Base-by-base conservation (phyloP, 2,113 vertebrate genomes). In the Hydropotes inermis region DNA sequence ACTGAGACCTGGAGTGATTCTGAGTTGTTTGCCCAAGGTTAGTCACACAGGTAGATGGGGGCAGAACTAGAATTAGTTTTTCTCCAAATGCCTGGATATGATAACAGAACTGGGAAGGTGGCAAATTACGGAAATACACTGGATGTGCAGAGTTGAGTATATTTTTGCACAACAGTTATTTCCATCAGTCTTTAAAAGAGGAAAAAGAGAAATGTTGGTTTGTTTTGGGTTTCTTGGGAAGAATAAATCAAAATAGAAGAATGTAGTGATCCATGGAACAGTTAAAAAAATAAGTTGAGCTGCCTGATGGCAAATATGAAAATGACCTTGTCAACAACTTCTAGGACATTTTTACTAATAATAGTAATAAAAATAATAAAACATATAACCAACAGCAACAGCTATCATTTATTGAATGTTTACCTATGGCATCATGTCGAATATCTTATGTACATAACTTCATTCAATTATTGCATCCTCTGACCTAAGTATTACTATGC, bases 331-430 rank as follows among this genome's bases (percentile, higher is more conserved):
- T 17, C 50, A 93, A 50, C 54, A 96, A 94, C 23, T 21, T 78
- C 28, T 64, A 81, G 96, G 58, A n/a, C 12, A 85, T 93, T 93
- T 94, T 93, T 88, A 89, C 91, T 93, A 92, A 54, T 74, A 92
- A 64, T 30, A 94, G 23, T 88, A 88, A 58, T 87, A 82, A 89
- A 64, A 30, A 57, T 84, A 92, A 28, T 23, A 57, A 50, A 86
- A 54, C 47, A 33, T 78, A 58, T 61, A 93, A 87, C 33, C 54
- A 76, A 21, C 11, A 76, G 58, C 2, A 78, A 17, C 3, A 64
- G 30, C 27, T 67, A 33, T 50, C 52, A 64, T 28, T 92, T 95
- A 70, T 7, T 82, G 25, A 92, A 45, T 90, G 30, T 83, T 50
- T 96, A 83, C 36, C 27, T 87, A 33, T 96, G n/a, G 11, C 47